Evolutionary conservation across 1,140 invertebrate species (phyloP).

Genomic region (Euglossa dilemma): DNA sequence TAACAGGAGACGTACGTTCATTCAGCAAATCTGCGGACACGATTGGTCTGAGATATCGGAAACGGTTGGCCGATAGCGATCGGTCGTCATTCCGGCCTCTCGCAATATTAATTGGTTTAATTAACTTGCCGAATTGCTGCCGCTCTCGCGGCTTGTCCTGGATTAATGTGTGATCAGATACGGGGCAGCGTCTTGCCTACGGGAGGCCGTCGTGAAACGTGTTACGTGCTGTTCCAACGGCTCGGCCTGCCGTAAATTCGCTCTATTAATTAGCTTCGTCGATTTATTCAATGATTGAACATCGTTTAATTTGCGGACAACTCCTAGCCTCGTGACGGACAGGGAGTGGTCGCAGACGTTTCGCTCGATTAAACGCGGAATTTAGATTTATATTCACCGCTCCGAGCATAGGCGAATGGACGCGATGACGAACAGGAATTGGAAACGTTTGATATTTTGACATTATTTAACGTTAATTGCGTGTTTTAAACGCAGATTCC

Average conservation of each 20-base stretch:
- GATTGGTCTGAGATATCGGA: constrained; percentile 58
- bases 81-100: constrained; percentile 45
- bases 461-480: too few relatives aligned
- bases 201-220: constrained; percentile 27
- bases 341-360: not conserved
- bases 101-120: constrained; percentile 66
- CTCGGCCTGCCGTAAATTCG: constrained; percentile 16
- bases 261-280: constrained; percentile 50
- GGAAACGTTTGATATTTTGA: too few relatives aligned
- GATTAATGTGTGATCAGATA: constrained; percentile 63
- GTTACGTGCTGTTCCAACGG: constrained; percentile 16
- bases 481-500: too few relatives aligned
- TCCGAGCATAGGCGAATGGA: too few relatives aligned
- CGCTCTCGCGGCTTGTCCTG: constrained; percentile 46
- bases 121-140: constrained; percentile 63
- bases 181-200: constrained; percentile 41
- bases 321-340: not conserved
- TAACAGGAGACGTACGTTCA: not conserved
- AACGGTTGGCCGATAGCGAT: constrained; percentile 24
- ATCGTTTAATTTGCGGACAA: constrained; percentile 21
- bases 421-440: too few relatives aligned
- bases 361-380: not conserved
- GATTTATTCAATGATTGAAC: constrained; percentile 53
- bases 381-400: not conserved
- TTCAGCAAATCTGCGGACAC: constrained; percentile 14